phyloP scores from a whole-genome alignment of 2,113 vertebrate genomes.

The Chascanopsetta lugubris region DNA sequence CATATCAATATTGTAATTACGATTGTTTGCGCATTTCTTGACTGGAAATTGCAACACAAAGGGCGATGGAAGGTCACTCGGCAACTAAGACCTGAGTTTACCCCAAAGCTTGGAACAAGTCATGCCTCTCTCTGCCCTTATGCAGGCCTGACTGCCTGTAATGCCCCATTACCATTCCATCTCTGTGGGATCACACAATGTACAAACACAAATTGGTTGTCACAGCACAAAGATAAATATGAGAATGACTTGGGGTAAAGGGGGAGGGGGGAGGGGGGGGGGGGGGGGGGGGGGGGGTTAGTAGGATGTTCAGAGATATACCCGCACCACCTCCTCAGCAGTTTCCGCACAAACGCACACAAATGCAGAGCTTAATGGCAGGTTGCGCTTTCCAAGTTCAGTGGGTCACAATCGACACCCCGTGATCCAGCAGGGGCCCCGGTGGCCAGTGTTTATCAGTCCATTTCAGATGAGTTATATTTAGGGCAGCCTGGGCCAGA shows the following conservation, averaged over 20 bases:
- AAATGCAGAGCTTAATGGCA: too few relatives aligned
- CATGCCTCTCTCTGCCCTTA: too few relatives aligned
- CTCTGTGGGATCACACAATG: neutral
- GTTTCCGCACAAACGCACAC: slow-evolving; percentile 25
- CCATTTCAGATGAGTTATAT: slow-evolving; percentile 81
- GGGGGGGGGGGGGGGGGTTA: slow-evolving; percentile 12
- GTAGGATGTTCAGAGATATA: slow-evolving; percentile 24
- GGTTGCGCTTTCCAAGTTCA: slow-evolving; percentile 73
- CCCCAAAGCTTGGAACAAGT: too few relatives aligned
- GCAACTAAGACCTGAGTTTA: too few relatives aligned
- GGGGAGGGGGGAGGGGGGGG: too few relatives aligned
- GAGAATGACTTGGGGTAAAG: too few relatives aligned
- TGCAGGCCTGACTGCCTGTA: too few relatives aligned
- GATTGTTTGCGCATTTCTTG: too few relatives aligned
- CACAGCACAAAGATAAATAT: too few relatives aligned
- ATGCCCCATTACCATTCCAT: too few relatives aligned
- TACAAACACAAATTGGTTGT: neutral
- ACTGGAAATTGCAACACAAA: too few relatives aligned
- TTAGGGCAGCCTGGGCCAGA: slow-evolving; percentile 77
- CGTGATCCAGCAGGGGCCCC: slow-evolving; percentile 65
- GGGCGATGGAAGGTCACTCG: too few relatives aligned
- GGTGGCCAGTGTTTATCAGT: slow-evolving; percentile 77
- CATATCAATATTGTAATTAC: neutral
- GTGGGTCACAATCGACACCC: slow-evolving; percentile 71
- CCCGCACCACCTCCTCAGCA: slow-evolving; percentile 6